Evolutionary conservation across 1,140 invertebrate species (phyloP).

Genomic region (Euwallacea fornicatus): DNA sequence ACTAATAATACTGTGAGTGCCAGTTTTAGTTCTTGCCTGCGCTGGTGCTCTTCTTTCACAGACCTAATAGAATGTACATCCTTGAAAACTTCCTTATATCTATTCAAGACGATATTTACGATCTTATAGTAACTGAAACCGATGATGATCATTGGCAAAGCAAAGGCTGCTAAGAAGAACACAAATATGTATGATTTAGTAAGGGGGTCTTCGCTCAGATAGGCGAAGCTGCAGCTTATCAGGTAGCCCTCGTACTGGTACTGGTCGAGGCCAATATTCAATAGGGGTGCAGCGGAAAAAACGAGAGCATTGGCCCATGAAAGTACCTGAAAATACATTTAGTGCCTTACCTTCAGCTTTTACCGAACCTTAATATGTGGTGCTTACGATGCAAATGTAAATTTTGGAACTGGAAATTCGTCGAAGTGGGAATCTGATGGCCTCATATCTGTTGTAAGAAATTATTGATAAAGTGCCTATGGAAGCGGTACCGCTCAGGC

Average conservation of each 20-base stretch:
- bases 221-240: constrained; percentile 81
- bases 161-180: constrained; percentile 70
- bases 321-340: constrained; percentile 38
- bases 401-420: constrained; percentile 59
- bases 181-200: constrained; percentile 66
- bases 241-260: constrained; percentile 79
- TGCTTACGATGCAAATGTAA: no score
- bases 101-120: constrained; percentile 61
- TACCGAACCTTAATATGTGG: background rate
- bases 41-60: constrained; percentile 64
- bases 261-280: constrained; percentile 67
- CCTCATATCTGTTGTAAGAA: constrained; percentile 70
- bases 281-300: constrained; percentile 68
- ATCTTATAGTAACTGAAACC: constrained; percentile 72
- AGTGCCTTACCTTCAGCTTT: background rate
- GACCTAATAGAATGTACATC: constrained; percentile 49
- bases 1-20: constrained; percentile 67
- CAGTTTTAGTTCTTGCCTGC: constrained; percentile 67
- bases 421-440: constrained; percentile 72
- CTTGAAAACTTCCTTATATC: constrained; percentile 2
- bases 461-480: constrained; percentile 72
- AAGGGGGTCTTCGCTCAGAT: constrained; percentile 62
- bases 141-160: constrained; percentile 69
- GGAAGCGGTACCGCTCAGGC: constrained; percentile 69
- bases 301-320: constrained; percentile 72